Percentiles rank a stretch among this genome's conserved stretches.
Evolutionary conservation across 2,797 vertebrate species (phyloP).

Genomic region (Tadarida brasiliensis): DNA sequence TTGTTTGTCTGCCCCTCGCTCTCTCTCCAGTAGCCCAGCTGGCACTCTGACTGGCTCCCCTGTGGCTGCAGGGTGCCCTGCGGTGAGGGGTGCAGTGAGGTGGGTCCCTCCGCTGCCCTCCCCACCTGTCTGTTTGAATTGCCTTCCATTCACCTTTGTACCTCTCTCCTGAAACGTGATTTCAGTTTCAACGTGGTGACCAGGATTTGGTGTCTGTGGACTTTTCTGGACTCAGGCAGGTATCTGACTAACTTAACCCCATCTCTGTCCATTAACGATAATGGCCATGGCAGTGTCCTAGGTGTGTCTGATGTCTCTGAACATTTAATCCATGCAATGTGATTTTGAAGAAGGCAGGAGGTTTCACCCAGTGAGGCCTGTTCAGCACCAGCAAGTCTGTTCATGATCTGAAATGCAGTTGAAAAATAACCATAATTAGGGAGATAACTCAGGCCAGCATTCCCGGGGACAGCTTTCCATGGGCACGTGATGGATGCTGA

Average conservation of each 20-base stretch:
- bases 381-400: slow-evolving; percentile 78
- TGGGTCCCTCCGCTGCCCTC: neutral
- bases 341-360: slow-evolving; percentile 57
- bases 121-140: neutral
- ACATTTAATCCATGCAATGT: slow-evolving; percentile 15
- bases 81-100: neutral
- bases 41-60: neutral
- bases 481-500: slow-evolving; percentile 78
- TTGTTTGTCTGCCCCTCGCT: neutral
- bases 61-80: neutral
- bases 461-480: slow-evolving; percentile 65
- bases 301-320: slow-evolving; percentile 35
- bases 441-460: slow-evolving; percentile 80
- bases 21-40: neutral
- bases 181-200: slow-evolving; percentile 57
- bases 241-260: slow-evolving; percentile 56
- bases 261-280: slow-evolving; percentile 55
- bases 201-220: slow-evolving; percentile 58
- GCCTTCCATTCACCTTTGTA: neutral
- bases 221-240: slow-evolving; percentile 35
- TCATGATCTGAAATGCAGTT: slow-evolving; percentile 76
- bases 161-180: slow-evolving; percentile 35
- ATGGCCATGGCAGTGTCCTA: slow-evolving; percentile 35
- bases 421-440: slow-evolving; percentile 85
- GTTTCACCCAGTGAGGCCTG: slow-evolving; percentile 43